Evolutionary conservation across 2,888 invertebrate genomes (phyloP).

Genomic region (Synergus japonicus): DNA sequence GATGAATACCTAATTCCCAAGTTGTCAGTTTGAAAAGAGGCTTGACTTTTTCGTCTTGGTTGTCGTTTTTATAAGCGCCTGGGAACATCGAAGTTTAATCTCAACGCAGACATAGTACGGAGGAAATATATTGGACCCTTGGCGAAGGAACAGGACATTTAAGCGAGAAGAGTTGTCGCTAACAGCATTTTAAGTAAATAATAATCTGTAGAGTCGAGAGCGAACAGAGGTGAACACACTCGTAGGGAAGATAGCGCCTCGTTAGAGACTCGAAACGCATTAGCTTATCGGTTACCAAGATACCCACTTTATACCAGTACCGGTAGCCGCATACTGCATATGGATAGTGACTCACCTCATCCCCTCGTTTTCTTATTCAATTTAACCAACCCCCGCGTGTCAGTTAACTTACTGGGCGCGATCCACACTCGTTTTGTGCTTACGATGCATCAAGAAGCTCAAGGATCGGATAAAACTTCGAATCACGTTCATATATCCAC

Average conservation of each 20-base stretch:
- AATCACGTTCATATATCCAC: background rate
- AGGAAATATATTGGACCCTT: slow-evolving; percentile 33
- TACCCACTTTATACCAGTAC: slow-evolving; percentile 64
- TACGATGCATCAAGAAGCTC: slow-evolving; percentile 16
- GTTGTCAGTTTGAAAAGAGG: background rate
- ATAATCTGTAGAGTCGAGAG: slow-evolving; percentile 68
- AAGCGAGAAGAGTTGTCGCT: slow-evolving; percentile 56
- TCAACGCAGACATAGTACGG: slow-evolving; percentile 41
- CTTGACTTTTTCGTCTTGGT: background rate
- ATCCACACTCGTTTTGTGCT: slow-evolving; percentile 41
- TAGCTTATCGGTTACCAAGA: slow-evolving; percentile 70
- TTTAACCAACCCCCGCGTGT: slow-evolving; percentile 52
- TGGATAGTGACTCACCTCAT: background rate
- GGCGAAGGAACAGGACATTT: background rate
- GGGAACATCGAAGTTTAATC: slow-evolving; percentile 46
- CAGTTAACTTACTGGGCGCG: slow-evolving; percentile 54
- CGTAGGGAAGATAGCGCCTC: slow-evolving; percentile 65
- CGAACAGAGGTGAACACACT: slow-evolving; percentile 69
- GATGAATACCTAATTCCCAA: background rate
- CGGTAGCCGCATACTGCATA: slow-evolving; percentile 65
- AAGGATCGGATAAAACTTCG: slow-evolving; percentile 3
- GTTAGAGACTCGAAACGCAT: slow-evolving; percentile 73
- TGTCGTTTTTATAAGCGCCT: background rate
- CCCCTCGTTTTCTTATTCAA: slow-evolving; percentile 61
- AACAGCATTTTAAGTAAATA: slow-evolving; percentile 72